Conservation (phyloP, 2,888 invertebrate genomes). For the Balanococcus diminutus region DNA sequence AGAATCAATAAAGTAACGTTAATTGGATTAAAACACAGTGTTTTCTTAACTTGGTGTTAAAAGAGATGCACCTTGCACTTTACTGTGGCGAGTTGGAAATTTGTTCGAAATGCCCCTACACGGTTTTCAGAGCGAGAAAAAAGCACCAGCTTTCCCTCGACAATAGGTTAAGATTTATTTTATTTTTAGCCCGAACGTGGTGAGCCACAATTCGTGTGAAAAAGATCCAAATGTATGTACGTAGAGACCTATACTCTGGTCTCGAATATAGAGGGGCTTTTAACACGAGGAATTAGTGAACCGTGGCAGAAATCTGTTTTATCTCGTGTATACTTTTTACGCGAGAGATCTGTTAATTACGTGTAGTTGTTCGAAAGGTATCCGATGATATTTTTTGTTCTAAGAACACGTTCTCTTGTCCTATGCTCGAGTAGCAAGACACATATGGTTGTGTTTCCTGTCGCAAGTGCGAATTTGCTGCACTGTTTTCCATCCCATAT, state of each 20-base stretch:
- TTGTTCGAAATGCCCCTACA: not conserved
- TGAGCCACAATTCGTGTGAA: not conserved
- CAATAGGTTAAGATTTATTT: slow-evolving; percentile 40
- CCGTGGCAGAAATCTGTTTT: slow-evolving; percentile 37
- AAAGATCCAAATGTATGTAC: slow-evolving; percentile 28
- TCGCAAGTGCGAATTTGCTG: not conserved
- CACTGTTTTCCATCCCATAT: not conserved
- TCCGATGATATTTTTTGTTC: not conserved
- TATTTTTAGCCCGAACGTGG: not conserved
- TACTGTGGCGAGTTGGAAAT: not conserved
- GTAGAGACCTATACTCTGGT: not conserved
- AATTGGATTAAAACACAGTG: slow-evolving; percentile 15
- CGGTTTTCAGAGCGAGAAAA: not conserved
- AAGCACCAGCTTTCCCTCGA: slow-evolving; percentile 7
- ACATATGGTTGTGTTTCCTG: slow-evolving; percentile 10
- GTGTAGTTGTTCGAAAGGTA: slow-evolving; percentile 14
- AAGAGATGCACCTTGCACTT: not conserved
- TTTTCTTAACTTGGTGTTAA: not conserved
- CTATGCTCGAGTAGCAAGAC: not conserved
- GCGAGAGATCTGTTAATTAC: slow-evolving; percentile 7
- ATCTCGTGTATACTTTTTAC: slow-evolving; percentile 34
- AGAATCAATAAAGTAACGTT: slow-evolving; percentile 2
- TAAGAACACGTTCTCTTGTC: not conserved
- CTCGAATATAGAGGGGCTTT: not conserved
- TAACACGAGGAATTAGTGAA: slow-evolving; percentile 17